These are phyloP conservation scores for Pemphredon lugubris DNA, from an alignment of 2,888 invertebrate genomes.

Conservation along the genomic window DNA sequence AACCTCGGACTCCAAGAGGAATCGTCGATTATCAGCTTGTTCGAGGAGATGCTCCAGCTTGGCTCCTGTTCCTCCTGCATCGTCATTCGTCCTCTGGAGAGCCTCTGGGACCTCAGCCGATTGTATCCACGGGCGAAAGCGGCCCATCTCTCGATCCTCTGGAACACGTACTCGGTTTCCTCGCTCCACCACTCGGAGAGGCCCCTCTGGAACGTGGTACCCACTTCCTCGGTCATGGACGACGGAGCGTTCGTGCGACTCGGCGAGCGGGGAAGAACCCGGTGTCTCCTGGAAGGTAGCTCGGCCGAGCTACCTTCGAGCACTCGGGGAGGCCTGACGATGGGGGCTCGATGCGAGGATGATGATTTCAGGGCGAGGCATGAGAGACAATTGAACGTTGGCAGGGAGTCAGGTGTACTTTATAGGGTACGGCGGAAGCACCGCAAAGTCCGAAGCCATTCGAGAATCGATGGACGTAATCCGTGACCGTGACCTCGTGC, in stretches of 20 bases:
- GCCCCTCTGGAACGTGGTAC: slow-evolving; percentile 62
- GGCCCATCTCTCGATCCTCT: slow-evolving; percentile 77
- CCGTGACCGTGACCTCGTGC: too few relatives aligned
- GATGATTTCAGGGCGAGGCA: not conserved
- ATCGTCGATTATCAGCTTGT: slow-evolving; percentile 66
- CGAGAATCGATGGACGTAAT: slow-evolving; percentile 11
- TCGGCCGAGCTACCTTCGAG: too few relatives aligned
- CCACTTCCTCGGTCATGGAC: slow-evolving; percentile 58
- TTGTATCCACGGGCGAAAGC: slow-evolving; percentile 77
- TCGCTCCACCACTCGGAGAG: slow-evolving; percentile 78
- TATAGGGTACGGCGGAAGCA: slow-evolving; percentile 70
- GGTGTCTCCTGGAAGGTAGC: too few relatives aligned
- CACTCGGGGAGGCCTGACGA: too few relatives aligned
- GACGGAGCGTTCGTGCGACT: too few relatives aligned
- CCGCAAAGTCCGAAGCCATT: slow-evolving; percentile 68
- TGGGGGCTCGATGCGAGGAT: not conserved
- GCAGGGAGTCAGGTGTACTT: slow-evolving; percentile 41
- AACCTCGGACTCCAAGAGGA: slow-evolving; percentile 62
- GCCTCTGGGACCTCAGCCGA: slow-evolving; percentile 71
- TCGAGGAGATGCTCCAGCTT: slow-evolving; percentile 67
- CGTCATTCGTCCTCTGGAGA: slow-evolving; percentile 71
- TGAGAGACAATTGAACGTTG: slow-evolving; percentile 8
- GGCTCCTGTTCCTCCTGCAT: slow-evolving; percentile 67
- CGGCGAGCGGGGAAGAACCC: too few relatives aligned
- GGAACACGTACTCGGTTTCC: slow-evolving; percentile 77